phyloP scores from a whole-genome alignment of 2,797 vertebrate species.

The Merluccius polli region DNA sequence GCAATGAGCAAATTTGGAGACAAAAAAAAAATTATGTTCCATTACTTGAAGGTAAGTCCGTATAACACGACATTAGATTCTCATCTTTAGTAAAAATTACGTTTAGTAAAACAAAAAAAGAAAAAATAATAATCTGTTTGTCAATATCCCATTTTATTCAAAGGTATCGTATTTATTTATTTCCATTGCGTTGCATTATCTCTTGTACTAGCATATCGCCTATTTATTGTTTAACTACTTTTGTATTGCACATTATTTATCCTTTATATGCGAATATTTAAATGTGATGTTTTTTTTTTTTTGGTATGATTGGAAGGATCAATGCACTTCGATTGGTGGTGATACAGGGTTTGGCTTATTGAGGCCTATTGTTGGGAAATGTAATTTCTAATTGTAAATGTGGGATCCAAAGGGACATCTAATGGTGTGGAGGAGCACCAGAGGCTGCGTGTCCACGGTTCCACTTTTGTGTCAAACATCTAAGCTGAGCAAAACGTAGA shows the following conservation, averaged over 20 bases:
- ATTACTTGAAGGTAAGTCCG: conserved; percentile 98
- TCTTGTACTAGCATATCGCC: conserved; percentile 73
- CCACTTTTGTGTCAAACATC: conserved; percentile 64
- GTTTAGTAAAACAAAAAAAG: conserved; percentile 49
- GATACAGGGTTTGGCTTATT: conserved; percentile 69
- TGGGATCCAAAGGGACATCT: conserved; percentile 63
- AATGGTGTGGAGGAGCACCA: conserved; percentile 62
- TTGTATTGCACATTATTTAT: conserved; percentile 99
- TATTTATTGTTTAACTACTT: conserved; percentile 98
- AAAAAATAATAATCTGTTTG: conserved; percentile 51
- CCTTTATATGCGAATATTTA: conserved; percentile 94
- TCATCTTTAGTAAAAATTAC: conserved; percentile 67
- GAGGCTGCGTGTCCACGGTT: conserved; percentile 60
- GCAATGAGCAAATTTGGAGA: conserved; percentile 72
- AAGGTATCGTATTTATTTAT: conserved; percentile 88
- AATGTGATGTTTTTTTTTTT: conserved; percentile 85
- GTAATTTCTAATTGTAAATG: conserved; percentile 67
- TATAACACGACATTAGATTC: conserved; percentile 80
- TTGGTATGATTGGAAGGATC: conserved; percentile 84
- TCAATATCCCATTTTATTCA: conserved; percentile 64
- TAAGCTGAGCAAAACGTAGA: conserved; percentile 71
- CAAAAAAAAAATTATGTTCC: conserved; percentile 65
- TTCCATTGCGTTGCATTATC: conserved; percentile 78
- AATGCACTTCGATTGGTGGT: conserved; percentile 66
- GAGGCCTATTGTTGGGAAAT: conserved; percentile 43